Percentiles rank a stretch among this genome's conserved stretches.
Evolutionary conservation across 2,113 vertebrate species (phyloP).

Genomic region (Leuciscus idus): DNA sequence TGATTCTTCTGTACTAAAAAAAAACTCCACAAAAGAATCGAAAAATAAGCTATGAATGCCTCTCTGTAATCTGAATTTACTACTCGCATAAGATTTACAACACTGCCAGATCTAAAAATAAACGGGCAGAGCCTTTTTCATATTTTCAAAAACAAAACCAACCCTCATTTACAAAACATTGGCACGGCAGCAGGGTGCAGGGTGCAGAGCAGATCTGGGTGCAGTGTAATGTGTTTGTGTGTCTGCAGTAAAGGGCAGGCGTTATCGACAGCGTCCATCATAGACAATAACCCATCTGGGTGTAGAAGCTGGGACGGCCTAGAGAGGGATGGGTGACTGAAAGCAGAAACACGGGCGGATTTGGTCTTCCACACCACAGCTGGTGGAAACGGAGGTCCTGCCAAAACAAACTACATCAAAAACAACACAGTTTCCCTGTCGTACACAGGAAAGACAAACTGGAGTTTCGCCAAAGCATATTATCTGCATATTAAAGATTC

Average conservation of each 20-base stretch:
- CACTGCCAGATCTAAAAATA: slow-evolving; percentile 34
- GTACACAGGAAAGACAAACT: neutral
- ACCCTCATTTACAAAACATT: slow-evolving; percentile 50
- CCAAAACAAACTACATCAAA: slow-evolving; percentile 35
- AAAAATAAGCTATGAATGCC: slow-evolving; percentile 17
- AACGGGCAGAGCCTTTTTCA: slow-evolving; percentile 10
- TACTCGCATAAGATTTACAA: slow-evolving; percentile 20
- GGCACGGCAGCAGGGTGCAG: slow-evolving; percentile 48
- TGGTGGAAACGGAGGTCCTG: neutral
- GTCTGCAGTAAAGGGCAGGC: slow-evolving; percentile 20
- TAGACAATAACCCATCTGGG: slow-evolving; percentile 42
- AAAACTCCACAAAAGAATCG: neutral
- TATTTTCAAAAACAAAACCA: slow-evolving; percentile 15
- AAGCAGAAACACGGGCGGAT: slow-evolving; percentile 20
- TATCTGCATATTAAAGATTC: neutral
- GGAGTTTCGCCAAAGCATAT: slow-evolving; percentile 11
- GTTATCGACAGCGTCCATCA: slow-evolving; percentile 36
- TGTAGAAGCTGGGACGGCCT: slow-evolving; percentile 1
- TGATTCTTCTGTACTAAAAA: neutral
- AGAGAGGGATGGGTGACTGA: slow-evolving; percentile 10
- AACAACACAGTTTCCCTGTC: slow-evolving; percentile 20
- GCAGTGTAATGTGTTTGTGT: slow-evolving; percentile 15
- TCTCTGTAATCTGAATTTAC: slow-evolving; percentile 44
- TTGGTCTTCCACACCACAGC: slow-evolving; percentile 18
- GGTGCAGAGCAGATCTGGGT: slow-evolving; percentile 5